Conservation (phyloP, 2,888 invertebrate species). For the Chymomyza caudatula region DNA sequence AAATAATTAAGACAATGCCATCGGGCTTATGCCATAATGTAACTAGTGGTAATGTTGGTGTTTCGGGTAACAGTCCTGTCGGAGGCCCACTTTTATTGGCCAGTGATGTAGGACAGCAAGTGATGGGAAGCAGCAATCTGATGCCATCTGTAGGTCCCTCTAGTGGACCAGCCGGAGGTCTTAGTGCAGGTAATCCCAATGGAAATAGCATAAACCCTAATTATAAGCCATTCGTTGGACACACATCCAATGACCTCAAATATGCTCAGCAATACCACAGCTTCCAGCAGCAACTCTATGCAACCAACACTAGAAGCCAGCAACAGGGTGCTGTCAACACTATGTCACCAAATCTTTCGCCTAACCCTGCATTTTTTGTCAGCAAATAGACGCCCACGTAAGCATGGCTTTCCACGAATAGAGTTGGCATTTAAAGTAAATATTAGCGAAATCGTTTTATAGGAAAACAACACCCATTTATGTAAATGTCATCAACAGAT, state of each 20-base stretch:
- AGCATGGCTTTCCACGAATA: conserved; percentile 12
- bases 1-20: conserved; percentile 40
- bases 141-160: conserved; percentile 12
- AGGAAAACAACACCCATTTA: neutral
- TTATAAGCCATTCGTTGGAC: conserved; percentile 86
- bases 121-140: conserved; percentile 40
- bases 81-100: conserved; percentile 7
- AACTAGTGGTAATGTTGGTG: conserved; percentile 31
- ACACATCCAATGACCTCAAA: conserved; percentile 91
- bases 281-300: conserved; percentile 96
- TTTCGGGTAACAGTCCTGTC: conserved; percentile 30
- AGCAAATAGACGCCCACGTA: conserved; percentile 65
- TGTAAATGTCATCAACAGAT: conserved; percentile 7
- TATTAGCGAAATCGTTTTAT: neutral
- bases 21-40: conserved; percentile 46
- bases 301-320: conserved; percentile 87
- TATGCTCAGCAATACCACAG: conserved; percentile 97
- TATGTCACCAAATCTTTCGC: conserved; percentile 67
- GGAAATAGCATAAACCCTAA: conserved; percentile 45
- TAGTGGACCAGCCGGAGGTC: conserved; percentile 54
- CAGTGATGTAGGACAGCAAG: conserved; percentile 38
- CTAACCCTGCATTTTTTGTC: conserved; percentile 77
- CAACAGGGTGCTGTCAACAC: conserved; percentile 60
- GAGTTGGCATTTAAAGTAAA: conserved; percentile 12
- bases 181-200: conserved; percentile 19